A percentile compares a stretch with the other conserved stretches of the same genome.
Conservation (phyloP, 2,113 vertebrate genomes). For the Corvus hawaiiensis region DNA sequence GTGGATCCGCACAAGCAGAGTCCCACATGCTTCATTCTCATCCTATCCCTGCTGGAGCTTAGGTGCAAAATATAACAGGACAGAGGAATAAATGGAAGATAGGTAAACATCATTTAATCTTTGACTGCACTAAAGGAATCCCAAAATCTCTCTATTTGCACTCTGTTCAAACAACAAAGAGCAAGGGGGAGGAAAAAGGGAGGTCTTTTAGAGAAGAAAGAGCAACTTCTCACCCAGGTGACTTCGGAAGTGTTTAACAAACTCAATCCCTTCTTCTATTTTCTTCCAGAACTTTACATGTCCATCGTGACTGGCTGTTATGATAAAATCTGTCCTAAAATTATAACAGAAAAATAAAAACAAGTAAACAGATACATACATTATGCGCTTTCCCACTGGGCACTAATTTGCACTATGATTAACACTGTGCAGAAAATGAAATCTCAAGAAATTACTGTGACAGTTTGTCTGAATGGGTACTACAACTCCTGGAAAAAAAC, state of each 20-base stretch:
- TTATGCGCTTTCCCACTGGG: not conserved
- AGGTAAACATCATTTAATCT: not conserved
- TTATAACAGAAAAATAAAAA: not conserved
- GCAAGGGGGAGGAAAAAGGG: not conserved
- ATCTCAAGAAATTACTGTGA: not conserved
- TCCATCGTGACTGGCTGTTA: constrained; percentile 97
- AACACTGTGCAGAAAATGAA: not conserved
- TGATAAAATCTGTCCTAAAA: constrained; percentile 91
- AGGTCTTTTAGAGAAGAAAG: not conserved
- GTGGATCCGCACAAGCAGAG: not conserved
- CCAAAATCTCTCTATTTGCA: not conserved
- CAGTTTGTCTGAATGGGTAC: not conserved
- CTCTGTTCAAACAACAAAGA: not conserved
- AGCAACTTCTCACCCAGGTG: constrained; percentile 80
- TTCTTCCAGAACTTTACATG: constrained; percentile 99
- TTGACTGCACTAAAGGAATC: not conserved
- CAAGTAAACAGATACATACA: not conserved
- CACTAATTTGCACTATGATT: not conserved
- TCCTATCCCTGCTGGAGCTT: not conserved
- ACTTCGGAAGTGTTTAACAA: constrained; percentile 97
- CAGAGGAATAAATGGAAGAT: not conserved
- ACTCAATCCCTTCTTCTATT: constrained; percentile 93
- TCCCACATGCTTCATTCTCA: not conserved
- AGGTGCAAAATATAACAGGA: not conserved
- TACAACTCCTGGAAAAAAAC: not conserved